Evolutionary conservation across 2,888 invertebrate species (phyloP).

Genomic region (Heterodera filipjevi): DNA sequence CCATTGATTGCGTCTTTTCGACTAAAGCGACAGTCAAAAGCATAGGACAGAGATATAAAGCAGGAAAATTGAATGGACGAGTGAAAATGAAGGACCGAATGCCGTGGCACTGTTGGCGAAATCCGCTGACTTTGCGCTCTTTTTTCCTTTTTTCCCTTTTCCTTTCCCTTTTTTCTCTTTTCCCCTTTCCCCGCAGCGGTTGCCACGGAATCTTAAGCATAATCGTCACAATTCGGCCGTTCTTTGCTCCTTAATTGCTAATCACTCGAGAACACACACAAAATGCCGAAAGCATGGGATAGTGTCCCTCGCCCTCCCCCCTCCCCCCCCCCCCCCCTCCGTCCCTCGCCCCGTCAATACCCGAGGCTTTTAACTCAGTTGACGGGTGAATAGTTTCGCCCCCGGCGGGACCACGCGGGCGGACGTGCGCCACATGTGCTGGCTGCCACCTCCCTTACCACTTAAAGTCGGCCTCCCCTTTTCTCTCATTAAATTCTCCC

Average conservation of each 20-base stretch:
- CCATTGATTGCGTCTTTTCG: not conserved
- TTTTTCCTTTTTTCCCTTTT: not conserved
- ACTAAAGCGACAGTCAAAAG: not conserved
- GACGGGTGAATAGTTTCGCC: not conserved
- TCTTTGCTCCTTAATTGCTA: constrained; percentile 3
- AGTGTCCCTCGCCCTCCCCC: no score
- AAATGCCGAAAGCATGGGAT: not conserved
- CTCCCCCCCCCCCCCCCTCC: no score
- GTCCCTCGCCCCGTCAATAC: no score
- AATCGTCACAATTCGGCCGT: not conserved
- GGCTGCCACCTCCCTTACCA: not conserved
- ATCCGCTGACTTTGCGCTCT: not conserved
- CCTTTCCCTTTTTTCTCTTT: not conserved
- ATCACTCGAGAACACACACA: constrained; percentile 1
- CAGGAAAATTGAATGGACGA: not conserved
- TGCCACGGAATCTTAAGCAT: not conserved
- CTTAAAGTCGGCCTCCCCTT: not conserved
- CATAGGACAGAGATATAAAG: not conserved
- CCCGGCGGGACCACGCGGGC: not conserved
- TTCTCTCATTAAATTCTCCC: not conserved
- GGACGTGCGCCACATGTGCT: not conserved
- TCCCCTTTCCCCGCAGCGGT: not conserved
- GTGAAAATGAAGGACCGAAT: not conserved
- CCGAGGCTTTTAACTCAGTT: not conserved
- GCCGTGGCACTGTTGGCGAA: not conserved